Base-by-base conservation (phyloP, 2,888 invertebrate genomes). In the Plebejus anna region DNA sequence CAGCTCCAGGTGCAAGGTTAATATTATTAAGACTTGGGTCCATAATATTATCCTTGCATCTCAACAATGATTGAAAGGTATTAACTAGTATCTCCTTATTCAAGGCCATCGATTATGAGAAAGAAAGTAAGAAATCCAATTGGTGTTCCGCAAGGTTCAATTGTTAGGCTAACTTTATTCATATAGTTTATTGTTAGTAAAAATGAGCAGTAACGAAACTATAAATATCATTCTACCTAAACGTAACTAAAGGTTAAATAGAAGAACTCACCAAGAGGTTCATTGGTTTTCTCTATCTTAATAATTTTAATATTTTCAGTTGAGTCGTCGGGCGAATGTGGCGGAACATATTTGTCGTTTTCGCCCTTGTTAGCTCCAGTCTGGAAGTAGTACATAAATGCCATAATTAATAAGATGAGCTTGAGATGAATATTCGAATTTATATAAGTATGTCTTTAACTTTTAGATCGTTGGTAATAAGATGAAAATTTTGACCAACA, bases 211-310 rank as follows among this genome's bases (percentile, higher is more conserved):
- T 11, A 28, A 66, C 61, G 4, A 32, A 32, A 59, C 22, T 59
- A 0, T 59, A 1, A 59, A 59, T 7, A 59, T 16, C 59, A 59
- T 0, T 59, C 2, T 2, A 22, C 59, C 59, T 66, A 13, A 11
- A 47, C 9, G 2, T 11, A 47, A n/a, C 9, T 61, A 71, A 76
- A 57, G 22, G n/a, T 61, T 55, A 57, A 16, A 51, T 38, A 9
- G 4, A 1, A 59, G 32, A 59, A 81, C 92, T 89, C 82, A 95
- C 95, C 97, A 86, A 97, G 94, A 79, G 99, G 99, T 94, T 99
- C 99, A 87, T 98, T 98, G 81, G 98, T 98, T 94, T 99, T 99
- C 91, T 99, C 98, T 84, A 99, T 98, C 92, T 98, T 97, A 82
- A 99, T 98, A 87, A 99, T 97, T 91, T 98, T 97, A 84, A 98